Conservation (phyloP, 2,797 vertebrate species). For the Mus caroli region DNA sequence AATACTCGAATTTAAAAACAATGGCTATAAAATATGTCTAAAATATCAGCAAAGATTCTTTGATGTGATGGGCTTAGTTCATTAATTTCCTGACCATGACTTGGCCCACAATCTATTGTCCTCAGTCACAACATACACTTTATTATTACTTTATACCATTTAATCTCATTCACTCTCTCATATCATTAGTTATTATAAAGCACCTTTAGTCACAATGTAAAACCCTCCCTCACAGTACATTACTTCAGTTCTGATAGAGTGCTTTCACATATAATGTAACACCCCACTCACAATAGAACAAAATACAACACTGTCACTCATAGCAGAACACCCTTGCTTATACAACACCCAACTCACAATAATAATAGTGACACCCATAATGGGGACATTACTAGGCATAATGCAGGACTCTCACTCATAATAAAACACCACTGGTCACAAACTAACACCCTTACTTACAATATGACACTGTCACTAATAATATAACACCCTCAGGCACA, state of each 20-base stretch:
- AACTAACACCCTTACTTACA: not conserved
- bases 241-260: not conserved
- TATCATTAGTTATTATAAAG: not conserved
- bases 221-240: not conserved
- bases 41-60: not conserved
- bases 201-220: not conserved
- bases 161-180: not conserved
- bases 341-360: not conserved
- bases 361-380: not conserved
- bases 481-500: not conserved
- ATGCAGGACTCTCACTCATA: not conserved
- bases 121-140: not conserved
- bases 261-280: not conserved
- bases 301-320: not conserved
- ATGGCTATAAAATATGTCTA: not conserved
- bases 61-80: not conserved
- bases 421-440: not conserved
- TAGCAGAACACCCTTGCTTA: not conserved
- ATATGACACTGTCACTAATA: not conserved
- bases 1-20: not conserved
- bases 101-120: not conserved
- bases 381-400: not conserved
- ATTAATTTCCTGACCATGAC: not conserved
- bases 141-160: not conserved
- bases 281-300: not conserved